A percentile compares a stretch with the other conserved stretches of the same genome.
Evolutionary conservation across 2,888 invertebrate species (phyloP).

Genomic region (Latrodectus hesperus): DNA sequence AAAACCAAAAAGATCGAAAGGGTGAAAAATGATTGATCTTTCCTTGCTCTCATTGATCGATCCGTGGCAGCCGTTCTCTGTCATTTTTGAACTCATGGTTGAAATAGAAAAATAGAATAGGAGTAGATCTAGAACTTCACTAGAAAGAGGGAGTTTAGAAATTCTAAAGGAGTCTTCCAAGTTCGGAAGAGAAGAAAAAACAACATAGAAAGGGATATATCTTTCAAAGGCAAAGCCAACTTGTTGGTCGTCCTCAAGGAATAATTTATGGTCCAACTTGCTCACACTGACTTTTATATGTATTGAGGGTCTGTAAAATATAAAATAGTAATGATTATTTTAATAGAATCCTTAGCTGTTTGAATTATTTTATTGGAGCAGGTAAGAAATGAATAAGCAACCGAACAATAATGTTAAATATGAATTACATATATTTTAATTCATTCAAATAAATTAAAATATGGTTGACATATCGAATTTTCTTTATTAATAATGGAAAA

Average conservation of each 20-base stretch:
- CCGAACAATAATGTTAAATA: too few species aligned
- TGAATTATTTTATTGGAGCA: too few species aligned
- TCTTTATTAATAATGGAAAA: too few species aligned
- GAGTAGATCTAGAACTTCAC: not conserved
- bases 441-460: too few species aligned
- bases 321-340: too few species aligned
- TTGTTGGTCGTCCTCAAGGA: not conserved
- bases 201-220: not conserved
- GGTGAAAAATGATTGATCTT: slow-evolving; percentile 40
- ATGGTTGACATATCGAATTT: too few species aligned
- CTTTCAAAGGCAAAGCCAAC: not conserved
- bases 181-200: not conserved
- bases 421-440: too few species aligned
- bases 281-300: not conserved
- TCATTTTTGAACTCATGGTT: slow-evolving; percentile 42
- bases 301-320: too few species aligned
- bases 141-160: not conserved
- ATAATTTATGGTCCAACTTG: not conserved
- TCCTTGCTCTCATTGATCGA: slow-evolving; percentile 42
- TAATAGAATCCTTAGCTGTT: too few species aligned
- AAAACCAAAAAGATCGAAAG: slow-evolving; percentile 15
- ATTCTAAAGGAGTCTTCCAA: slow-evolving; percentile 1
- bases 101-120: slow-evolving; percentile 1
- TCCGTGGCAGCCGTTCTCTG: slow-evolving; percentile 37
- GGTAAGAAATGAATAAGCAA: too few species aligned